Base-by-base conservation (phyloP, 37 sponge, comb jelly and placozoan genomes). In the Ianthella basta region DNA sequence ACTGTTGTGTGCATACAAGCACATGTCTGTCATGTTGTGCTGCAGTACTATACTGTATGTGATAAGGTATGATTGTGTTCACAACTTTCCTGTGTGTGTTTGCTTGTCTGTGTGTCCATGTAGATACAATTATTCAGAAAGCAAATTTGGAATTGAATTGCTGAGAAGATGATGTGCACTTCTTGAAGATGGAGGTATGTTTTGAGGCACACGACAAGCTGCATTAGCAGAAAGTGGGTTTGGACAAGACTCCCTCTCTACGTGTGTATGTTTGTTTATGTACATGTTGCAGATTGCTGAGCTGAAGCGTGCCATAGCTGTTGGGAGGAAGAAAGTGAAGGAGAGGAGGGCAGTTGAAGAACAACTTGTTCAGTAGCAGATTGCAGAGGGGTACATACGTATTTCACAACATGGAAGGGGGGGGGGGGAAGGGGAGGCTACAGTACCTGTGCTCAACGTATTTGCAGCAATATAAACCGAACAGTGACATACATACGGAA, bases 181-280 rank as follows among this genome's bases (percentile, higher is more conserved):
- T 95, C 64, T 82, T 99, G 36, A 86, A 84, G 8, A 85, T 99
- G 91, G 97, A 99, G 94, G 93, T 93, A 32, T 61, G 27, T 25
- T 2, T 12, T 61, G 80, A 86, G 84, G 84, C 60, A 84, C 6
- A 44, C 8, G 50, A 44, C 50, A 44, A 8, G n/a, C n/a, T n/a
- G n/a, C n/a, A n/a, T n/a, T n/a, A n/a, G n/a, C n/a, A n/a, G n/a
- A n/a, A n/a, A n/a, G n/a, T n/a, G n/a, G n/a, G n/a, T n/a, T n/a
- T 44, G 3, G 8, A 44, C 8, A 8, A 44, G 50, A 44, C 50
- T 44, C 50, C n/a, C n/a, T n/a, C n/a, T n/a, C n/a, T 39, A 15
- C 12, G 33, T 33, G 60, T 80, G 55, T 80, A 27, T 61, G 63
- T 61, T 5, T 69, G 36, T 36, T 18, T 68, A 36, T 78, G 4